Base-by-base conservation (phyloP, 1,140 invertebrate species). In the Metaphire vulgaris region DNA sequence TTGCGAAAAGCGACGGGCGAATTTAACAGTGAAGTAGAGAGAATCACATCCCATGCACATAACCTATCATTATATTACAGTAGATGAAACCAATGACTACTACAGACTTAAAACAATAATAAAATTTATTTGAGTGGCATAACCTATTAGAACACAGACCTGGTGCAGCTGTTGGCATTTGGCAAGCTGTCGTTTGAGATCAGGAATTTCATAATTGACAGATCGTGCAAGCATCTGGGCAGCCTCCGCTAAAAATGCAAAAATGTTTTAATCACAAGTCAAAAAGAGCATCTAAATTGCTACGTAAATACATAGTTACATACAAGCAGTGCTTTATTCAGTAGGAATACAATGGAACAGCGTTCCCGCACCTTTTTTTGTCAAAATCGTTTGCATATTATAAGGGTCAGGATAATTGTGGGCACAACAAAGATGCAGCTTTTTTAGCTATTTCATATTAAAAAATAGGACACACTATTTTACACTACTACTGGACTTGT, bases 181-280 rank as follows among this genome's bases (percentile, higher is more conserved):
- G 64, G 90, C 86, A 78, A 97, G 91, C 85, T 96, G 92, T 83
- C 93, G 95, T 80, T 93, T 95, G 21, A 98, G 83, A 69, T 91
- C 90, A 12, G 97, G 96, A 76, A 99, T 90, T 87, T 99, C 97
- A 88, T 94, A 99, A 82, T 91, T 95, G 0, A 97, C 91, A 88
- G 97, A 96, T 80, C 95, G 89, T 14, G 92, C 91, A 14, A 98
- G 87, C 80, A 96, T 91, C 83, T 97, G 94, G 0, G 94, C 92
- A 33, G 91, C 91, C 88, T 99, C 97, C 1, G 92, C 95, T 81
- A 95, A 87, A 16, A 21, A 56, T 28, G 16, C n/a, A n/a, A n/a
- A n/a, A n/a, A n/a, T n/a, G n/a, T 14, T 65, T 65, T 65, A 65
- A 15, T n/a, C n/a, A 14, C n/a, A 65, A n/a, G 14, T 65, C 14